Evolutionary conservation across 2,888 invertebrate genomes (phyloP), one percentile per base, ranked within the genome.

Genomic region (Arctia plantaginis): DNA sequence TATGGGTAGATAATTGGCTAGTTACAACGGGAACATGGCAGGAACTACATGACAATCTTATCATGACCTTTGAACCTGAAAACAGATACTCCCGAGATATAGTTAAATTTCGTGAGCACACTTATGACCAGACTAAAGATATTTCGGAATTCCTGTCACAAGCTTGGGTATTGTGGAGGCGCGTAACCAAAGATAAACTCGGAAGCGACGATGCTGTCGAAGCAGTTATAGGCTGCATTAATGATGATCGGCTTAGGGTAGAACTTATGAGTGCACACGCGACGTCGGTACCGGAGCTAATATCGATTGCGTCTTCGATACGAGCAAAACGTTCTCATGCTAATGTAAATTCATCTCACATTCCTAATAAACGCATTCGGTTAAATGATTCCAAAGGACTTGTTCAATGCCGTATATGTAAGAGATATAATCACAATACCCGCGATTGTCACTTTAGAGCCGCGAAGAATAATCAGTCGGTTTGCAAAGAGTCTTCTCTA

Each of bases 221-320:
- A 51, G 85, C 86, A 2, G 86, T 87, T 1, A 87, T 87, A 13
- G 87, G 87, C 6, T 76, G 78, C 15, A 62, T 86, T 30, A 71
- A 70, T 23, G 86, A 88, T 55, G 85, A 81, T 47, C 81, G 82
- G 0, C 62, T 86, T 4, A 62, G 85, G 2, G 83, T 85, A 13
- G 83, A 85, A 74, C 64, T 86, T 23, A 41, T 87, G 39, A 86
- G 80, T 74, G 78, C 80, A 7, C 76, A 80, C 64, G 82, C 82
- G 0, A 30, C 44, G 2, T 30, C 47, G 18, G 68, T 68, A 8
- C 68, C 68, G 0, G 69, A 69, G 62, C 18, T 69, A 12, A 69
- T 69, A 27, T 59, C 59, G 1, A 41, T 69, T 27, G 69, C 69
- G 0, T 62, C 69, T 15, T 69, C 69, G 13, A 69, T 69, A 18